A percentile compares a stretch with the other conserved stretches of the same genome.
phyloP scores from a whole-genome alignment of 2,888 invertebrate genomes.

The Limnephilus rhombicus region DNA sequence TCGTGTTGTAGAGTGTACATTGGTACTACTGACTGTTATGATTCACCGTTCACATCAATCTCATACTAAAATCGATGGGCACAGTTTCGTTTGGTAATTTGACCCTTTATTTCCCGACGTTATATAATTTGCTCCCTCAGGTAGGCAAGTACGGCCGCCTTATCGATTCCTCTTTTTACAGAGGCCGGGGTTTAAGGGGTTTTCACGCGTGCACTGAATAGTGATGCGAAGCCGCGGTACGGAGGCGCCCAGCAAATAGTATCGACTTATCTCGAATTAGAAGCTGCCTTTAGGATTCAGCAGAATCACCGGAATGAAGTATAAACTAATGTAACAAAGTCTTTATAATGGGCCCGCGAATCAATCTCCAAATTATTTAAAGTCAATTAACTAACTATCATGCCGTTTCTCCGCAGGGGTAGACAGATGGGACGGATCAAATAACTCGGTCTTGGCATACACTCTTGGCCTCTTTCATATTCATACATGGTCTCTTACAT shows the following conservation, averaged over 20 bases:
- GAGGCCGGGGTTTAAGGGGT: constrained; percentile 25
- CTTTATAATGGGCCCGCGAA: background rate
- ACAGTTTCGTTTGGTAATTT: background rate
- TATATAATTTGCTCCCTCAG: constrained; percentile 22
- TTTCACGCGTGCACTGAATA: constrained; percentile 28
- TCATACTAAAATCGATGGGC: too few relatives aligned
- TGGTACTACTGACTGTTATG: too few relatives aligned
- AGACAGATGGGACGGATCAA: too few relatives aligned
- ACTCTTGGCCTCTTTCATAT: too few relatives aligned
- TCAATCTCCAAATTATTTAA: background rate
- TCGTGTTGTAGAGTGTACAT: too few relatives aligned
- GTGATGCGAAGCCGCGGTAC: background rate
- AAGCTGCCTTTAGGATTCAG: background rate
- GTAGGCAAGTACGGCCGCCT: constrained; percentile 20
- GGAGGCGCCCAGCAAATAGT: background rate
- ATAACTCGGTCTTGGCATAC: too few relatives aligned
- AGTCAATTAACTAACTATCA: too few relatives aligned
- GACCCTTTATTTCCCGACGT: background rate
- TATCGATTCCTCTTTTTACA: constrained; percentile 28
- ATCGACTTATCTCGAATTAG: background rate
- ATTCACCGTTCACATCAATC: too few relatives aligned
- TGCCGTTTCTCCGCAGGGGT: too few relatives aligned
- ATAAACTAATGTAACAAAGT: too few relatives aligned
- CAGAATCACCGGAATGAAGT: too few relatives aligned
- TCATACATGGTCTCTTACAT: too few relatives aligned